Base-by-base conservation (phyloP, 1,140 invertebrate species). In the Magallana ariakensis region DNA sequence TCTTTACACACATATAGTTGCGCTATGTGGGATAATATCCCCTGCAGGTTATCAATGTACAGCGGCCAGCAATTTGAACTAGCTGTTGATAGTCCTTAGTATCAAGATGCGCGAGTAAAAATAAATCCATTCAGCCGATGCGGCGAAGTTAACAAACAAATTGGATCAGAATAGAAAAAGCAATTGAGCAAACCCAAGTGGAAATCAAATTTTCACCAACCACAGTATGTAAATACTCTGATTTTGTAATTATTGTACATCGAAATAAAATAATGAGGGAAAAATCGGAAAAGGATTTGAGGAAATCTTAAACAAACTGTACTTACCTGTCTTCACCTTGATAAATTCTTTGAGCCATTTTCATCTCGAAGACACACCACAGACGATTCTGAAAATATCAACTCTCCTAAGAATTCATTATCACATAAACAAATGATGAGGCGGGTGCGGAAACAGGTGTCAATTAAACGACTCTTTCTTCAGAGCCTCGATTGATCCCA, bases 331-430 rank as follows among this genome's bases (percentile, higher is more conserved):
- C 6, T 33, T 26, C 9, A 70, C 66, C 19, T 70, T 9, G 15
- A 70, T 33, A 70, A 70, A 70, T 10, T 26, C 22, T 33, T 19
- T 19, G 66, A 70, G 11, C 22, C 66, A 70, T 70, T 70, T 70
- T 22, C 15, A 26, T 26, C 66, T 33, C 11, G 9, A 26, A 11
- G 13, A 70, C 22, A 26, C 66, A 26, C 66, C 66, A 26, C 66
- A 26, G 22, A 70, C 33, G 33, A 60, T n/a, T 26, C 22, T 9
- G 7, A 19, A 26, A 70, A 11, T 26, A 70, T 70, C 66, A 70
- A 70, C 19, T 26, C 66, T 70, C 22, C 7, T 26, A 13, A 70
- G 66, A 70, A 70, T 70, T 70, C 66, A 70, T 70, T 70, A 70
- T 70, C 66, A 70, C 66, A 22, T 70, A 33, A 26, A 70, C 66